These are phyloP conservation scores for Oreortyx pictus DNA, from an alignment of 2,797 vertebrate genomes.

Conservation along the genomic window DNA sequence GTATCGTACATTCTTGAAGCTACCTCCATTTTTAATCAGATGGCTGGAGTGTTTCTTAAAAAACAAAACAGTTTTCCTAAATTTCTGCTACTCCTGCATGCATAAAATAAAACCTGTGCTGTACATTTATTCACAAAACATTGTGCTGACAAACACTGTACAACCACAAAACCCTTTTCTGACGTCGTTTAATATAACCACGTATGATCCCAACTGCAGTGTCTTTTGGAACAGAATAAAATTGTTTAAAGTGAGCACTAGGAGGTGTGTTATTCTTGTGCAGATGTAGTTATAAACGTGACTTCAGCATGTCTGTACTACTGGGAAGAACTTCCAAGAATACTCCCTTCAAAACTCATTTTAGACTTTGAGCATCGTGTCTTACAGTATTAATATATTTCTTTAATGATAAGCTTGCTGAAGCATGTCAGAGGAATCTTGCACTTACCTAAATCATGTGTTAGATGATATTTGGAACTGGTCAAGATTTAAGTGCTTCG, in stretches of 20 bases:
- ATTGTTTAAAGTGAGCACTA: slow-evolving; percentile 14
- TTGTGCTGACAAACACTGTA: background rate
- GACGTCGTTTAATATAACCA: background rate
- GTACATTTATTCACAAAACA: background rate
- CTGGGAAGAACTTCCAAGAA: background rate
- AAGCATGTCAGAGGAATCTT: background rate
- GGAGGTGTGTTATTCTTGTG: background rate
- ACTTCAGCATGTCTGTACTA: background rate
- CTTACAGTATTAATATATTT: background rate
- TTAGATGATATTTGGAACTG: background rate
- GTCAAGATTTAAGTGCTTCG: background rate
- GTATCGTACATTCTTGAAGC: background rate
- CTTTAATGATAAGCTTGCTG: background rate
- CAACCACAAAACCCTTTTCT: background rate
- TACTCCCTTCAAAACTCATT: background rate
- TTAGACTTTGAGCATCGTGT: background rate
- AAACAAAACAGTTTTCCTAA: background rate
- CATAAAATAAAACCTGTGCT: slow-evolving; percentile 27
- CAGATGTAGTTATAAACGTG: background rate
- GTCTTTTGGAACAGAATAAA: slow-evolving; percentile 68
- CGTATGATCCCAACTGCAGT: slow-evolving; percentile 1
- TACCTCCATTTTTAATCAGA: slow-evolving; percentile 62
- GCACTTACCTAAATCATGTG: background rate
- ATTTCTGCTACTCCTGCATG: slow-evolving; percentile 38
- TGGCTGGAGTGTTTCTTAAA: slow-evolving; percentile 43